Evolutionary conservation across 2,797 vertebrate species (phyloP).

Genomic region (Odontamblyopus rebecca): DNA sequence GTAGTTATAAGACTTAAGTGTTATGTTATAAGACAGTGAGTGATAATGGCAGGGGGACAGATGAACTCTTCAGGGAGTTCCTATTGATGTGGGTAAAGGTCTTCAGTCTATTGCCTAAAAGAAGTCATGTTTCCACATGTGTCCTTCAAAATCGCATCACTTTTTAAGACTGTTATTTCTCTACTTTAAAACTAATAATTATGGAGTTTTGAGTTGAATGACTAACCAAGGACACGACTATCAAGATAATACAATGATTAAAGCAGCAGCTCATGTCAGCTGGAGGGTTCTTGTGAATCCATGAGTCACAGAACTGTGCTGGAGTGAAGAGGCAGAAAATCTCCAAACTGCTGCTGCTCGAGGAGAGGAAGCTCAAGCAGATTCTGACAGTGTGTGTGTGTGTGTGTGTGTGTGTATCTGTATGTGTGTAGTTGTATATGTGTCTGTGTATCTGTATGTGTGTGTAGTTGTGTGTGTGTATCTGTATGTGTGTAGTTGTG

Average conservation of each 20-base stretch:
- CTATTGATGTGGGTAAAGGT: neutral
- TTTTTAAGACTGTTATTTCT: no score
- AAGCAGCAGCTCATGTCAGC: neutral
- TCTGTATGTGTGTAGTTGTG: slow-evolving; percentile 17
- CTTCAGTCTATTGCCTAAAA: no score
- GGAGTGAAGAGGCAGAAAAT: slow-evolving; percentile 30
- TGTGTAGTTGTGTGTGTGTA: neutral
- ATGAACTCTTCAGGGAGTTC: no score
- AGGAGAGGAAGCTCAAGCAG: slow-evolving; percentile 31
- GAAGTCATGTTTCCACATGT: no score
- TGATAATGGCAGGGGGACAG: neutral
- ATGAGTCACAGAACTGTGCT: slow-evolving; percentile 2
- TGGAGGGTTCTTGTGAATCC: neutral
- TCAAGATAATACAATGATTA: neutral
- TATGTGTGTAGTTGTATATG: neutral
- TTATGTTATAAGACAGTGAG: neutral
- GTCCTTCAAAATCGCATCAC: no score
- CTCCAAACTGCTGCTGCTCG: slow-evolving; percentile 26
- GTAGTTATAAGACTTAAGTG: no score
- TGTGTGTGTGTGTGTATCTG: slow-evolving; percentile 9
- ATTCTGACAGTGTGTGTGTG: slow-evolving; percentile 9
- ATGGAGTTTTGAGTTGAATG: no score
- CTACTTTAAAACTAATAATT: no score
- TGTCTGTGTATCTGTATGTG: slow-evolving; percentile 8
- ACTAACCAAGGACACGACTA: no score